A percentile compares a stretch with the other conserved stretches of the same genome.
phyloP scores from a whole-genome alignment of 2,113 vertebrate genomes.

The Struthio camelus region DNA sequence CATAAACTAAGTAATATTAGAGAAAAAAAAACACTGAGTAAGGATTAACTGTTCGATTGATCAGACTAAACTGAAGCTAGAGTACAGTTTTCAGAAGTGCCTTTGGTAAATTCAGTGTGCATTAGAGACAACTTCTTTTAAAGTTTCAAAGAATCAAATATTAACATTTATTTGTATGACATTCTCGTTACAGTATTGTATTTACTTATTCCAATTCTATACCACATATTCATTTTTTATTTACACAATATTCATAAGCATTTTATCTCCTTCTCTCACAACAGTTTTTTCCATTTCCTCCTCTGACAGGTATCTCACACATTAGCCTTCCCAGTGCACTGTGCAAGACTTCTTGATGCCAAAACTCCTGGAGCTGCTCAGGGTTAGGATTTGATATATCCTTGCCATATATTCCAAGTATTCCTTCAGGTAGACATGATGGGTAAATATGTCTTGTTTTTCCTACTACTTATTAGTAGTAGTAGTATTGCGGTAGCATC shows the following conservation, averaged over 20 bases:
- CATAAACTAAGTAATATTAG: neutral
- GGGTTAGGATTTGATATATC: neutral
- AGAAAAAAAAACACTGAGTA: neutral
- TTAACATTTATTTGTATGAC: neutral
- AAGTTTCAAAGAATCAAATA: neutral
- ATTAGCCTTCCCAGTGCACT: neutral
- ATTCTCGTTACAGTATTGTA: neutral
- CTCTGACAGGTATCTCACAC: neutral
- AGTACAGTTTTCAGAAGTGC: neutral
- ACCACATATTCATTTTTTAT: neutral
- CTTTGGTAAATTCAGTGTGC: neutral
- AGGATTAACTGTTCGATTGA: neutral
- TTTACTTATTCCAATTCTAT: neutral
- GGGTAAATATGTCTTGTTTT: neutral
- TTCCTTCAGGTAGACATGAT: neutral
- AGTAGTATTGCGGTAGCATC: neutral
- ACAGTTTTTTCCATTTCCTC: neutral
- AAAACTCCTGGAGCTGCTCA: neutral
- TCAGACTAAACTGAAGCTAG: neutral
- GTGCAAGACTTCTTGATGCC: neutral
- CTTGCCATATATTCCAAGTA: neutral
- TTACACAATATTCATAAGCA: neutral
- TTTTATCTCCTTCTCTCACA: neutral
- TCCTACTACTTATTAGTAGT: neutral
- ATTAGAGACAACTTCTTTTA: neutral